Conservation (phyloP, 2,888 invertebrate genomes). For the Drosophila recens region DNA sequence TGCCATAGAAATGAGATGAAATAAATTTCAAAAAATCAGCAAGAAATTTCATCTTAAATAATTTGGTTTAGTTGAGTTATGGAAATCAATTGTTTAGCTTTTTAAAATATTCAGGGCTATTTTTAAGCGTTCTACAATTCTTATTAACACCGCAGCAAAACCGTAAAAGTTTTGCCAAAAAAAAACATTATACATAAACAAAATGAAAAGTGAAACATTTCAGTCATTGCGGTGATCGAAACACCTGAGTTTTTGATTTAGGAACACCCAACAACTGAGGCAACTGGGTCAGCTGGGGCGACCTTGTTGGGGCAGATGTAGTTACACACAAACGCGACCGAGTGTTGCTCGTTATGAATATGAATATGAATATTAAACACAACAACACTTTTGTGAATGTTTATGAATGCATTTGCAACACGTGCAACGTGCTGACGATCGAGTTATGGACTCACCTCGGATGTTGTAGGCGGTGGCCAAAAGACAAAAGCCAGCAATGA, state of each 20-base stretch:
- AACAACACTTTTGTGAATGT: slow-evolving; percentile 18
- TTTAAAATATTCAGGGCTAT: slow-evolving; percentile 43
- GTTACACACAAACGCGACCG: slow-evolving; percentile 54
- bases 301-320: slow-evolving; percentile 67
- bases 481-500: slow-evolving; percentile 67
- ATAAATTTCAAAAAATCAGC: slow-evolving; percentile 6
- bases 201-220: slow-evolving; percentile 52
- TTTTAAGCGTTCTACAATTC: slow-evolving; percentile 37
- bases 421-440: slow-evolving; percentile 32
- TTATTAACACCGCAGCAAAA: slow-evolving; percentile 60
- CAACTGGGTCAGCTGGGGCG: slow-evolving; percentile 30
- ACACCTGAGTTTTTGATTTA: slow-evolving; percentile 39
- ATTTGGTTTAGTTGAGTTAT: slow-evolving; percentile 25
- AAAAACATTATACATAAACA: slow-evolving; percentile 56
- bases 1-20: too few relatives aligned
- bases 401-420: slow-evolving; percentile 36
- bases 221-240: slow-evolving; percentile 57
- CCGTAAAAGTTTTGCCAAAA: slow-evolving; percentile 54
- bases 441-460: slow-evolving; percentile 60
- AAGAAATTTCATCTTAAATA: slow-evolving; percentile 5
- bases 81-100: slow-evolving; percentile 38
- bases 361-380: slow-evolving; percentile 16
- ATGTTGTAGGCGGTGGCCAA: slow-evolving; percentile 68
- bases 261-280: slow-evolving; percentile 26
- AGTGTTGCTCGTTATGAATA: slow-evolving; percentile 1